Evolutionary conservation across 2,113 vertebrate species (phyloP), one percentile per base, ranked within the genome.

Genomic region (Falco punctatus): DNA sequence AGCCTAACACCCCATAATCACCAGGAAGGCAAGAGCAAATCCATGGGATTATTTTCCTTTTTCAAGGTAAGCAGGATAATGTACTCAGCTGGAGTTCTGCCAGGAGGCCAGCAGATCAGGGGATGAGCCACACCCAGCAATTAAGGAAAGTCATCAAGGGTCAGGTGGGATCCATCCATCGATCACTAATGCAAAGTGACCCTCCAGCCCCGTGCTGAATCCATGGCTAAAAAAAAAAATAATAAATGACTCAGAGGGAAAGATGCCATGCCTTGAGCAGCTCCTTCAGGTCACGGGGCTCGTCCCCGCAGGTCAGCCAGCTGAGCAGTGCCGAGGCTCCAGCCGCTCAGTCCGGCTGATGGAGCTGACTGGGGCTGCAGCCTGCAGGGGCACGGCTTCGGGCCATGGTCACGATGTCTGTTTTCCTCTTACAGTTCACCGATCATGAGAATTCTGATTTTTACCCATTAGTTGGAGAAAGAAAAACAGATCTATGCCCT

Each of bases 41-140:
- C 95, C 88, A 33, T 9, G 19, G 77, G 83, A 93, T 96, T 94
- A 74, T 84, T 96, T 91, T 86, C 86, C 73, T 92, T 77, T 88
- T 86, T 77, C 64, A 83, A 96, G 85, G 75, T 86, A 90, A 93
- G 79, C 59, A 86, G 88, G 82, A 81, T 88, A 93, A 95, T 19
- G 86, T 9, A 6, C 48, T 81, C 28, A 59, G 75, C 79, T 86
- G 64, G 90, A 88, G 71, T 5, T 58, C 49, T 57, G 82, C 82
- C 85, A 83, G 0, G 0, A 42, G 75, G 59, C 78, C 88, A 80
- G 35, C 72, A 88, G 10, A 59, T 51, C 48, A 38, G 79, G 55
- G 51, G 19, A 51, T 59, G 54, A 69, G 38, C 67, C 59, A 32
- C 86, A 79, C 38, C 89, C 67, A 51, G 80, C 59, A 71, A 18